phyloP scores from a whole-genome alignment of 2,888 invertebrate genomes.

The Cecidostiba fungosa region DNA sequence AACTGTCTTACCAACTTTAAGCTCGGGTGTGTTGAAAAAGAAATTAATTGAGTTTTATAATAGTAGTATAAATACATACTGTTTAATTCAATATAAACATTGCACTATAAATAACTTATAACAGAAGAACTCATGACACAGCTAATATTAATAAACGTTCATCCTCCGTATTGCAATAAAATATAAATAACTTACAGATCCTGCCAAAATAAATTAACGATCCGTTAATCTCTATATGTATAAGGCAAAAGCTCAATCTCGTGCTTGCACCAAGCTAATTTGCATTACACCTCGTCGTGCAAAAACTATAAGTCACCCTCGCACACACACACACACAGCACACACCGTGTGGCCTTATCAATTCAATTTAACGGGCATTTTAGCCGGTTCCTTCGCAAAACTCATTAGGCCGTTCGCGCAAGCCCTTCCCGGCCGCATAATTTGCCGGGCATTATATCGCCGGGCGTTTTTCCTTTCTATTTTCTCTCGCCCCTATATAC shows the following conservation, averaged over 20 bases:
- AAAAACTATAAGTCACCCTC: conserved; percentile 52
- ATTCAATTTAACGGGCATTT: conserved; percentile 62
- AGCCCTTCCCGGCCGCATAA: conserved; percentile 43
- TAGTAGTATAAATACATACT: too few species aligned
- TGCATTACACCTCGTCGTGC: conserved; percentile 35
- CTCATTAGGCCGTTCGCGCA: conserved; percentile 53
- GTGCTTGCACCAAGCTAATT: conserved; percentile 37
- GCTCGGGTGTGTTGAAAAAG: too few species aligned
- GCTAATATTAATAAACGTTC: too few species aligned
- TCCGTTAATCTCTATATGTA: conserved; percentile 41
- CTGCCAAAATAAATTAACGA: conserved; percentile 42
- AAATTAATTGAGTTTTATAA: too few species aligned
- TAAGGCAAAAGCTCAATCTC: conserved; percentile 33
- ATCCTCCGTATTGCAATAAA: background rate
- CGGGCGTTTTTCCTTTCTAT: conserved; percentile 1
- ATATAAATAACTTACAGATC: background rate
- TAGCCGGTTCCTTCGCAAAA: conserved; percentile 63
- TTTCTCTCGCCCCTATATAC: conserved; percentile 5
- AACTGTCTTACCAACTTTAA: too few species aligned
- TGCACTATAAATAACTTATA: too few species aligned
- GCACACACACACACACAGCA: background rate
- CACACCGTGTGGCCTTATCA: conserved; percentile 60
- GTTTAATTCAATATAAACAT: too few species aligned
- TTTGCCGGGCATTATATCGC: conserved; percentile 43
- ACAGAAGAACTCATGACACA: too few species aligned